These are phyloP conservation scores for Leucozona laternaria DNA, from an alignment of 2,888 invertebrate species.

Conservation along the genomic window DNA sequence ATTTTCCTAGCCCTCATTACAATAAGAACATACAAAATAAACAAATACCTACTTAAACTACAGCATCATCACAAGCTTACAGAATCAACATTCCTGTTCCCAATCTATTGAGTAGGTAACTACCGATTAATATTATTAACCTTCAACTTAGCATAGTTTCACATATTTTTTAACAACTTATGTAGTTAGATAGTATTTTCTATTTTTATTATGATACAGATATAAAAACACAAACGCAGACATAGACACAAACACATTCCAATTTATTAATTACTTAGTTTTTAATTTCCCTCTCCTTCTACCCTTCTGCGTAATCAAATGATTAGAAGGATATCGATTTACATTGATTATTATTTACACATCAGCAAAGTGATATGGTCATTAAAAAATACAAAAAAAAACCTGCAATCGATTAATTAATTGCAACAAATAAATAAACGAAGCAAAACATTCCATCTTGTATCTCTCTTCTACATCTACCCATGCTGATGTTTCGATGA, in stretches of 20 bases:
- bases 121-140: conserved; percentile 16
- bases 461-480: background rate
- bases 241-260: background rate
- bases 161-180: background rate
- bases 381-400: too few relatives aligned
- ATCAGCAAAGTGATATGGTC: background rate
- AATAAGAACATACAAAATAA: background rate
- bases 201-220: background rate
- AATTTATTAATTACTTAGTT: conserved; percentile 15
- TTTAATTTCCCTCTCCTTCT: background rate
- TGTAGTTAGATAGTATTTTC: too few relatives aligned
- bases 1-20: too few relatives aligned
- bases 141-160: conserved; percentile 7
- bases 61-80: background rate
- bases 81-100: background rate
- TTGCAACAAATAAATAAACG: background rate
- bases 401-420: conserved; percentile 10
- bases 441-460: background rate
- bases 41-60: background rate
- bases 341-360: background rate
- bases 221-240: background rate
- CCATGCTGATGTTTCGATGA: background rate
- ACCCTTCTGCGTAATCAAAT: background rate
- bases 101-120: background rate
- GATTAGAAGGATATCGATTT: conserved; percentile 3